Percentiles rank a stretch among this genome's conserved stretches.
Conservation (phyloP, 2,797 vertebrate species). For the Rhynchotus rufescens region DNA sequence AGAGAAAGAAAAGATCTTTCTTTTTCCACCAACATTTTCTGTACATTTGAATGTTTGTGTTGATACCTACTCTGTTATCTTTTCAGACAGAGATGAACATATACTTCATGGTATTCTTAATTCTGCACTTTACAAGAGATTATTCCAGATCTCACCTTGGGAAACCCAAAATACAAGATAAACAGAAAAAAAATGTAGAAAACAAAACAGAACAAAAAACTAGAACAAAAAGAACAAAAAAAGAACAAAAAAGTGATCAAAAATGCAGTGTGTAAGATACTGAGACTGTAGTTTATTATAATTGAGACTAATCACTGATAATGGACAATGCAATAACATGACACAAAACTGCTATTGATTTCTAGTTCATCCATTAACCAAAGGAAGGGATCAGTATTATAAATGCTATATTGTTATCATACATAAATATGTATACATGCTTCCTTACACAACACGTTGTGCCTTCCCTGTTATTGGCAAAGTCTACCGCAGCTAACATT, state of each 20-base stretch:
- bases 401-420: neutral
- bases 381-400: neutral
- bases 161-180: neutral
- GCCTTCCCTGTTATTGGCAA: neutral
- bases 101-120: neutral
- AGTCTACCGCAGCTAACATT: neutral
- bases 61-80: neutral
- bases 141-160: neutral
- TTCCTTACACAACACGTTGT: neutral
- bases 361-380: neutral
- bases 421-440: accelerated
- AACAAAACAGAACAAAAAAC: neutral
- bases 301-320: neutral
- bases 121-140: constrained; percentile 1
- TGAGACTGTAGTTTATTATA: too few species aligned
- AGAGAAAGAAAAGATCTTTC: neutral
- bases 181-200: neutral
- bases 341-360: neutral
- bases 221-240: too few species aligned
- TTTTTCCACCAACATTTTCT: constrained; percentile 11
- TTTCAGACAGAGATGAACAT: neutral
- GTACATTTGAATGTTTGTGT: neutral
- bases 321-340: neutral
- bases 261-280: too few species aligned
- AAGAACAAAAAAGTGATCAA: too few species aligned